Conservation (phyloP, 1,140 invertebrate genomes). For the Drosophila pruinosa region DNA sequence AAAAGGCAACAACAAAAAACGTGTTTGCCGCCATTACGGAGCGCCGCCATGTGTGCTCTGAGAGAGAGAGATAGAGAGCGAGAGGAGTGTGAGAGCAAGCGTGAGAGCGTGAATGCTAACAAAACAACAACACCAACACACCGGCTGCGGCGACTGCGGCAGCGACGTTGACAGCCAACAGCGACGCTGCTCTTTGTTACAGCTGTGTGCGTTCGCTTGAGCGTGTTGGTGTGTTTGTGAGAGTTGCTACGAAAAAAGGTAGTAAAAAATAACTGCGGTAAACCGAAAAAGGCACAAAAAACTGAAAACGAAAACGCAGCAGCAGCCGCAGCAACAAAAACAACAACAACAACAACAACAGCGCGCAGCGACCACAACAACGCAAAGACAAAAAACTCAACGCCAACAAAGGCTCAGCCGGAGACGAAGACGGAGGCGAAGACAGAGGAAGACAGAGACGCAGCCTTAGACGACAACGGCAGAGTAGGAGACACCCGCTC, state of each 20-base stretch:
- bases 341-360: constrained; percentile 65
- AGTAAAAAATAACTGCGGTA: constrained; percentile 81
- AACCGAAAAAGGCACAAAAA: constrained; percentile 80
- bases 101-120: constrained; percentile 12
- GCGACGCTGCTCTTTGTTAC: constrained; percentile 42
- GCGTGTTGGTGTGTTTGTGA: constrained; percentile 17
- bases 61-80: constrained; percentile 1
- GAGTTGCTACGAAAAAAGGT: constrained; percentile 76
- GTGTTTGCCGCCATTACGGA: constrained; percentile 74
- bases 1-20: constrained; percentile 71
- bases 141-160: constrained; percentile 38
- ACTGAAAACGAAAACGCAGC: constrained; percentile 56
- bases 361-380: constrained; percentile 67
- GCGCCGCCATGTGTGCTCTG: constrained; percentile 4
- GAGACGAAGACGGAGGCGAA: constrained; percentile 12
- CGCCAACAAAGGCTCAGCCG: constrained; percentile 41
- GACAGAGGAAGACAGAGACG: not conserved
- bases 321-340: constrained; percentile 55
- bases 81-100: constrained; percentile 4
- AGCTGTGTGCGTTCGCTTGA: constrained; percentile 29
- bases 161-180: constrained; percentile 21
- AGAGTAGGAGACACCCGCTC: not conserved
- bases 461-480: not conserved
- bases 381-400: constrained; percentile 54
- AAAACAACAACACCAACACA: constrained; percentile 45